Conservation (phyloP, 2,888 invertebrate species). For the Thalpophila matura region DNA sequence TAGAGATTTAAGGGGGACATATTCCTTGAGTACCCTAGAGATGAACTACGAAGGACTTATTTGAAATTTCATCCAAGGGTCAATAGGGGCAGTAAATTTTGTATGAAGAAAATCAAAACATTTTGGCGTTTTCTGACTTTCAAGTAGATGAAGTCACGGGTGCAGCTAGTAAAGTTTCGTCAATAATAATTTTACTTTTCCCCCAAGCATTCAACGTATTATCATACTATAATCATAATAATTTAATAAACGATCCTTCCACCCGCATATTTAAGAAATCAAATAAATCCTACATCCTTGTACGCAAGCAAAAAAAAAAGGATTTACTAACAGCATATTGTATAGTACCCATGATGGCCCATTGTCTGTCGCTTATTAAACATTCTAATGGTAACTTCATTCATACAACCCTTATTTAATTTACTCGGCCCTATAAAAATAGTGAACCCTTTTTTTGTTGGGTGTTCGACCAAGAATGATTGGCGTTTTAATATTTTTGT, state of each 20-base stretch:
- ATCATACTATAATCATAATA: too few relatives aligned
- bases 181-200: too few relatives aligned
- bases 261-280: constrained; percentile 45
- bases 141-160: too few relatives aligned
- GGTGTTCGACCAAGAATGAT: constrained; percentile 25
- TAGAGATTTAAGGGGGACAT: too few relatives aligned
- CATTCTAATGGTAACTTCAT: constrained; percentile 70
- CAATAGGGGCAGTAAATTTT: too few relatives aligned
- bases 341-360: constrained; percentile 62
- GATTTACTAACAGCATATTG: constrained; percentile 71
- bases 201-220: too few relatives aligned
- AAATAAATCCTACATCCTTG: constrained; percentile 39
- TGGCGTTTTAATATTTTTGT: constrained; percentile 33
- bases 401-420: constrained; percentile 73
- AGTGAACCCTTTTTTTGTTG: constrained; percentile 51
- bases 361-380: constrained; percentile 75
- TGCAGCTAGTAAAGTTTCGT: too few relatives aligned
- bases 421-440: constrained; percentile 59
- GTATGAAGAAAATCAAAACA: too few relatives aligned
- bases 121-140: too few relatives aligned
- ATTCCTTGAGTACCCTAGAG: too few relatives aligned
- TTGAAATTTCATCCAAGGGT: too few relatives aligned
- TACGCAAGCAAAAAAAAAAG: constrained; percentile 22
- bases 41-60: too few relatives aligned
- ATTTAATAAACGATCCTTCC: constrained; percentile 22